Conservation (phyloP, 2,888 invertebrate genomes). For the Tipula lateralis region DNA sequence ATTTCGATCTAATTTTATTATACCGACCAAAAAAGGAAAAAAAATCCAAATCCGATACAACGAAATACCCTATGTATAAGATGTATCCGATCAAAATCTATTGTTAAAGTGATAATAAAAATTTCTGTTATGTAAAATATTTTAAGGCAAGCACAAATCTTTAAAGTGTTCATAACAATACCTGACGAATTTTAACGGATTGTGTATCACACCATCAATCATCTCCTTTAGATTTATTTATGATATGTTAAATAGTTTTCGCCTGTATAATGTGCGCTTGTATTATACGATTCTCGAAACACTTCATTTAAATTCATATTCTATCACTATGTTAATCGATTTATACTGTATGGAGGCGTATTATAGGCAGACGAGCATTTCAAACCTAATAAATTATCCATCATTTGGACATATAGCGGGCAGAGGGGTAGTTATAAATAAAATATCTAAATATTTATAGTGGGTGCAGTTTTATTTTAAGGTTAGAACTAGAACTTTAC, state of each 20-base stretch:
- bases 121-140: not conserved
- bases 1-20: not conserved
- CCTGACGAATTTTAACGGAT: not conserved
- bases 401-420: not conserved
- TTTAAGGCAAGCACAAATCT: not conserved
- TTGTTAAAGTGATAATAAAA: not conserved
- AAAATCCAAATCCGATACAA: too few relatives aligned
- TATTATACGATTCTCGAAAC: not conserved
- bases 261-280: not conserved
- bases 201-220: not conserved
- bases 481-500: not conserved
- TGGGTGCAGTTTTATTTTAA: not conserved
- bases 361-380: not conserved
- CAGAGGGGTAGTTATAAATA: not conserved
- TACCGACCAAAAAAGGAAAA: too few relatives aligned
- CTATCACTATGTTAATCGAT: not conserved
- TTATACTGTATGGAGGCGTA: not conserved
- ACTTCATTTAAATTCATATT: slow-evolving; percentile 1
- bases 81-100: not conserved
- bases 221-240: not conserved
- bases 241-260: not conserved
- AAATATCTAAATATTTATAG: not conserved
- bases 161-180: not conserved
- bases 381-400: not conserved
- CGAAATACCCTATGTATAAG: too few relatives aligned